These are phyloP conservation scores for Enteromius unitaeniatus DNA, from an alignment of 2,797 vertebrate species.

Conservation along the genomic window DNA sequence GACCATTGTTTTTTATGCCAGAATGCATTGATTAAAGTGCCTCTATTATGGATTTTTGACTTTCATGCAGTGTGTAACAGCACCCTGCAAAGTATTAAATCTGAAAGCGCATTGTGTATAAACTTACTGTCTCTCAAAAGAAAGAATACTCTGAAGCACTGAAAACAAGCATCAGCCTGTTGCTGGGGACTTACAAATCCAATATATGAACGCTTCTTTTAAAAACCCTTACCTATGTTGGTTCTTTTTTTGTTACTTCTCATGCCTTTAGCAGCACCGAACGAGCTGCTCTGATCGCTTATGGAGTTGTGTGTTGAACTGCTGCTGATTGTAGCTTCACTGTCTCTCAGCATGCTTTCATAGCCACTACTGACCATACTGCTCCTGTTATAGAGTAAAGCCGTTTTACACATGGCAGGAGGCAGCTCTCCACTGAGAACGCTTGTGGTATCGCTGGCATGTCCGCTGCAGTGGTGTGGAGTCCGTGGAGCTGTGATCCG, in stretches of 20 bases:
- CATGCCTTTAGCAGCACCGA: constrained; percentile 78
- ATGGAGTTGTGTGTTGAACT: constrained; percentile 90
- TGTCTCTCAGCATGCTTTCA: constrained; percentile 94
- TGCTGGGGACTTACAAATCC: too few species aligned
- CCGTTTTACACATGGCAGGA: constrained; percentile 96
- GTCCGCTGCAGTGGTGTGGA: constrained; percentile 87
- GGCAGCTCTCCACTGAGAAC: constrained; percentile 92
- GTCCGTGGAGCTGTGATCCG: constrained; percentile 89
- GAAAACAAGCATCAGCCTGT: too few species aligned
- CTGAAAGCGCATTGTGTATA: too few species aligned
- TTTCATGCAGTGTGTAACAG: too few species aligned
- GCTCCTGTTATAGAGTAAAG: constrained; percentile 87
- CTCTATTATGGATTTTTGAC: too few species aligned
- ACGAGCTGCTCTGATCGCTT: constrained; percentile 88
- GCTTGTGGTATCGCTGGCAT: constrained; percentile 91
- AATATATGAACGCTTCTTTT: too few species aligned
- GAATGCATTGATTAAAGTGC: not conserved
- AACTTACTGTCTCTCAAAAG: too few species aligned
- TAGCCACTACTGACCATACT: constrained; percentile 95
- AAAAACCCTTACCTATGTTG: constrained; percentile 79
- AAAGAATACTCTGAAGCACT: too few species aligned
- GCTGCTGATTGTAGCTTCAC: constrained; percentile 89
- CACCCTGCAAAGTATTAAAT: too few species aligned
- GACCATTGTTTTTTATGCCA: not conserved
- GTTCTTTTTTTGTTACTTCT: constrained; percentile 86